Conservation (phyloP, 1,140 invertebrate genomes). For the Episyrphus balteatus region DNA sequence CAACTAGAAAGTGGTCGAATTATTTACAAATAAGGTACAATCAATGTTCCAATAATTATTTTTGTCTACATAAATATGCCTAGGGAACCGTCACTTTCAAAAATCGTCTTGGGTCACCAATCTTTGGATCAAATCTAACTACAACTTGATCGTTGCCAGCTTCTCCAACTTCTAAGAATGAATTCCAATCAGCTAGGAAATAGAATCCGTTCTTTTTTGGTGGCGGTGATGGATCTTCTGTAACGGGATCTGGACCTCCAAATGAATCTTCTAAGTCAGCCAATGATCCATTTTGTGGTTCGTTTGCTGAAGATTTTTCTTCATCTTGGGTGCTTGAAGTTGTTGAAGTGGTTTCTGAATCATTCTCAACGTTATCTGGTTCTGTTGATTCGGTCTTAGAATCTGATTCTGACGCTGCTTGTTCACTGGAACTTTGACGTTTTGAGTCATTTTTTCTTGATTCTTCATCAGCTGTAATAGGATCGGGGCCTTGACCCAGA, state of each 20-base stretch:
- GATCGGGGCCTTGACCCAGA: constrained; percentile 6
- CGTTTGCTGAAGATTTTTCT: constrained; percentile 24
- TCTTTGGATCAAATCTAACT: constrained; percentile 64
- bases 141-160: constrained; percentile 57
- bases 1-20: no score
- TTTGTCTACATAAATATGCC: no score
- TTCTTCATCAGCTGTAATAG: constrained; percentile 18
- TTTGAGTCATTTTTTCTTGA: constrained; percentile 27
- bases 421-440: constrained; percentile 15
- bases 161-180: constrained; percentile 72
- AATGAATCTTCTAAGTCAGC: constrained; percentile 64
- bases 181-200: constrained; percentile 74
- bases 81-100: constrained; percentile 58
- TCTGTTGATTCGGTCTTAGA: no score
- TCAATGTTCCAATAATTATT: no score
- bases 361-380: constrained; percentile 3
- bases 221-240: constrained; percentile 47
- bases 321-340: constrained; percentile 15
- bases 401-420: background rate
- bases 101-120: constrained; percentile 65
- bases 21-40: no score
- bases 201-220: constrained; percentile 64
- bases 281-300: constrained; percentile 25
- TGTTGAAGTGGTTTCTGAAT: constrained; percentile 10
- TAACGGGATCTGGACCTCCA: constrained; percentile 45